These are phyloP conservation scores for Neotoma lepida DNA, from an alignment of 2,113 vertebrate genomes.

Conservation along the genomic window DNA sequence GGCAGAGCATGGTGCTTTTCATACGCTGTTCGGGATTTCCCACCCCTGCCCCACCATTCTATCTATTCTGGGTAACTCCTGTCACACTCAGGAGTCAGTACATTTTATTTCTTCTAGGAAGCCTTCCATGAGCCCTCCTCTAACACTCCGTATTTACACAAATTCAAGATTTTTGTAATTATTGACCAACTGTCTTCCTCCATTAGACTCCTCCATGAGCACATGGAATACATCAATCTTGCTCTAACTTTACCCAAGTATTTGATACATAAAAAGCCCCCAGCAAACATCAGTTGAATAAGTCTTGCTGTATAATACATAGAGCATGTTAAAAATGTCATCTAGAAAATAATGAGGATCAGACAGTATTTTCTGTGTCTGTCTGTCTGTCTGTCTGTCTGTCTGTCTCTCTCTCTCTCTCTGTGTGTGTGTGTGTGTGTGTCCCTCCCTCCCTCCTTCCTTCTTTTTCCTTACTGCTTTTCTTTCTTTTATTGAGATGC, in stretches of 20 bases:
- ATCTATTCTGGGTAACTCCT: not conserved
- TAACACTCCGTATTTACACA: not conserved
- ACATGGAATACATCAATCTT: not conserved
- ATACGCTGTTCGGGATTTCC: not conserved
- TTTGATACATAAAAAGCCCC: not conserved
- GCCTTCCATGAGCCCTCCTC: rapidly evolving
- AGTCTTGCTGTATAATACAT: not conserved
- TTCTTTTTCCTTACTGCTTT: not conserved
- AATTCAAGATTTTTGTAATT: not conserved
- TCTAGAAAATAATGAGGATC: not conserved
- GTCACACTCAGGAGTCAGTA: not conserved
- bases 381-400: not conserved
- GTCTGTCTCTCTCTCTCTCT: not conserved
- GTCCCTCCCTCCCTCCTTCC: not conserved
- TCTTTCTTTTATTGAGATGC: not conserved
- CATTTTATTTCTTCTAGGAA: not conserved
- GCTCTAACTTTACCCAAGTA: not conserved
- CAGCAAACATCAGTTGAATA: not conserved
- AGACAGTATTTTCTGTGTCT: not conserved
- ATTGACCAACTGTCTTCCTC: not conserved
- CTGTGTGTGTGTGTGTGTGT: not conserved
- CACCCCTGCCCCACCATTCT: not conserved
- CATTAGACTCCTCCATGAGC: not conserved
- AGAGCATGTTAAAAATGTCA: not conserved
- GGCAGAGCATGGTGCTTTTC: not conserved